Evolutionary conservation across 2,113 vertebrate genomes (phyloP), one percentile per base, ranked within the genome.

Genomic region (Notothenia rossii): DNA sequence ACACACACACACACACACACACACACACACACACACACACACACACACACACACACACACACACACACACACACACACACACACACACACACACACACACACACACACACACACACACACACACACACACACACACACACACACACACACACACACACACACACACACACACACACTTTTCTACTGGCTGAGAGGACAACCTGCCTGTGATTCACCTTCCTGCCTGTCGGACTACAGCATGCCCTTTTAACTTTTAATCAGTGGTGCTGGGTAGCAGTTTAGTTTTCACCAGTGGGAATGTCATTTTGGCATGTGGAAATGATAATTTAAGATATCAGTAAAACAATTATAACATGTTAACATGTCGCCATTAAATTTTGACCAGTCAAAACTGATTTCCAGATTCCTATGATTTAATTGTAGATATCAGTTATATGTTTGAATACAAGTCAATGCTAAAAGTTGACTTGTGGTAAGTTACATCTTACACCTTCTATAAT

Each of bases 181-280:
- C 56, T 81, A 56, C 79, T 72, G 61, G 54, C 63, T 64, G 51
- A 55, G 54, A 46, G 36, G 73, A 87, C 62, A 74, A 67, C 58
- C 54, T 9, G 22, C 61, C 61, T 25, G 77, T 68, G 88, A 84
- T 86, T 81, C 68, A 81, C 85, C 75, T 75, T 79, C 77, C 73
- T 73, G 22, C 1, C 54, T n/a, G 15, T 75, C 82, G 36, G 5
- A 46, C 65, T 13, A 20, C 7, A 36, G 36, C 18, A 7, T n/a
- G 43, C 22, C 22, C 9, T 29, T 49, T 48, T 18, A 18, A 29
- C 22, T 18, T 66, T 49, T 7, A 50, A 66, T 29, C 46, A 66
- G 17, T 33, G 11, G 22, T 14, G 63, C 63, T 17, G 63, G 49
- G 8, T 25, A 10, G 20, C 63, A 3, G 11, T 50, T 50, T 11